A percentile compares a stretch with the other conserved stretches of the same genome.
Conservation (phyloP, 2,888 invertebrate species). For the Netelia inedita region DNA sequence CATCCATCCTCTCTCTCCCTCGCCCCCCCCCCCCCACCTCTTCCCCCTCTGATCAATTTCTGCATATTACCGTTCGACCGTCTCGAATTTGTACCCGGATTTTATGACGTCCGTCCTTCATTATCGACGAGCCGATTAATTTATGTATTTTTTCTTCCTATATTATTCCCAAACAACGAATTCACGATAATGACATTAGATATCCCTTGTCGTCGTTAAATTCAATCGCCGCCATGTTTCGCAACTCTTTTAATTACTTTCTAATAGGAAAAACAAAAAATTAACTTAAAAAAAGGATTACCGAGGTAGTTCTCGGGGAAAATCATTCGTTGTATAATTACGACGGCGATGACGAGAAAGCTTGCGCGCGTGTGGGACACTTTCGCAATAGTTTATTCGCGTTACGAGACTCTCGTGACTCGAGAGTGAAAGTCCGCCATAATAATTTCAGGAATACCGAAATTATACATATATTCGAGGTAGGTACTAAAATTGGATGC, state of each 20-base stretch:
- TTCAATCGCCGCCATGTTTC: no score
- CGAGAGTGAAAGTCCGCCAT: slow-evolving; percentile 62
- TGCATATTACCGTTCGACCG: no score
- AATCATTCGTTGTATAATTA: slow-evolving; percentile 23
- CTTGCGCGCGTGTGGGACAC: slow-evolving; percentile 13
- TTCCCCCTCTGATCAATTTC: no score
- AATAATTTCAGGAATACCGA: slow-evolving; percentile 53
- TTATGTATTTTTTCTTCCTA: no score
- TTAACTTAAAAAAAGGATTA: slow-evolving; percentile 10
- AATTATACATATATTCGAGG: slow-evolving; percentile 26
- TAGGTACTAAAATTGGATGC: slow-evolving; percentile 5
- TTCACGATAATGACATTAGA: no score
- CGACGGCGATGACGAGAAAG: slow-evolving; percentile 18
- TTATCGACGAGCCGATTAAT: no score
- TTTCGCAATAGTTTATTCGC: slow-evolving; percentile 8
- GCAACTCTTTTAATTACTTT: not conserved
- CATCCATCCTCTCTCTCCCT: no score
- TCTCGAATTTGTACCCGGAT: no score
- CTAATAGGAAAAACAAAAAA: not conserved
- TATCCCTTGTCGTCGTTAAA: no score
- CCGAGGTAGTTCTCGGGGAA: slow-evolving; percentile 26
- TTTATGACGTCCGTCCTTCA: no score
- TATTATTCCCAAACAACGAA: no score
- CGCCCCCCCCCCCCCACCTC: no score
- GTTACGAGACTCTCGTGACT: slow-evolving; percentile 23